A percentile compares a stretch with the other conserved stretches of the same genome.
Evolutionary conservation across 2,797 vertebrate species (phyloP).

Genomic region (Acanthopagrus latus): DNA sequence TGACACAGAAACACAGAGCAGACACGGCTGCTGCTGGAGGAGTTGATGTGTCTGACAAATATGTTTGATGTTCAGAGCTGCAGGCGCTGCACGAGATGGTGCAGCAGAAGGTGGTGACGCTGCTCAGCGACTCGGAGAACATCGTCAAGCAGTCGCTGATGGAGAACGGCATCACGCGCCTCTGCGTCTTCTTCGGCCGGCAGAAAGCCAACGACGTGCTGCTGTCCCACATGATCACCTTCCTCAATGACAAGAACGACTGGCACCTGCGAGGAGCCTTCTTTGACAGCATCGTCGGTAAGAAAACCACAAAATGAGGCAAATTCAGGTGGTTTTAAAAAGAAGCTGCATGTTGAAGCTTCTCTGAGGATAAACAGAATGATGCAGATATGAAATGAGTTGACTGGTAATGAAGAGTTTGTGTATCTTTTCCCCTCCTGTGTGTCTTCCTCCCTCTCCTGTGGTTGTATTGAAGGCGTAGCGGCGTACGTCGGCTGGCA

Average conservation of each 20-base stretch:
- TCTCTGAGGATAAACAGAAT: too few species aligned
- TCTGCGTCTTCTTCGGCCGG: conserved; percentile 98
- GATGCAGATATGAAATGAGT: too few species aligned
- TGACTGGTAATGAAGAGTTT: too few species aligned
- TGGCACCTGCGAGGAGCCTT: conserved; percentile 98
- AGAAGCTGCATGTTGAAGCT: not conserved
- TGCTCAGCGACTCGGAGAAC: conserved; percentile 98
- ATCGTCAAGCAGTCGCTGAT: conserved; percentile 98
- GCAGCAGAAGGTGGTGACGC: conserved; percentile 98
- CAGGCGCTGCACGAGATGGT: conserved; percentile 99
- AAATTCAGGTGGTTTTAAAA: not conserved
- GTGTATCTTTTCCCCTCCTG: too few species aligned
- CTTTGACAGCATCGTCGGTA: conserved; percentile 99
- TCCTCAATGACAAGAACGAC: conserved; percentile 98
- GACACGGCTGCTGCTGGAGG: fast-evolving
- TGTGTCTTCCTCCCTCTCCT: too few species aligned
- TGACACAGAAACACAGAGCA: fast-evolving
- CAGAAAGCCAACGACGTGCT: conserved; percentile 99
- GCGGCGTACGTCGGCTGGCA: conserved; percentile 99
- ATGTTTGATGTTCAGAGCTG: conserved; percentile 84
- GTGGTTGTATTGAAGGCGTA: conserved; percentile 86
- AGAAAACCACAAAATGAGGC: conserved; percentile 24
- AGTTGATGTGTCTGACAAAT: fast-evolving
- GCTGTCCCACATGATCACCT: conserved; percentile 98
- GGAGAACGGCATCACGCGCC: conserved; percentile 98